Evolutionary conservation across 30 jellyfish, hydroid and myxozoan species (phyloP).

Genomic region (Aurelia coerulea): DNA sequence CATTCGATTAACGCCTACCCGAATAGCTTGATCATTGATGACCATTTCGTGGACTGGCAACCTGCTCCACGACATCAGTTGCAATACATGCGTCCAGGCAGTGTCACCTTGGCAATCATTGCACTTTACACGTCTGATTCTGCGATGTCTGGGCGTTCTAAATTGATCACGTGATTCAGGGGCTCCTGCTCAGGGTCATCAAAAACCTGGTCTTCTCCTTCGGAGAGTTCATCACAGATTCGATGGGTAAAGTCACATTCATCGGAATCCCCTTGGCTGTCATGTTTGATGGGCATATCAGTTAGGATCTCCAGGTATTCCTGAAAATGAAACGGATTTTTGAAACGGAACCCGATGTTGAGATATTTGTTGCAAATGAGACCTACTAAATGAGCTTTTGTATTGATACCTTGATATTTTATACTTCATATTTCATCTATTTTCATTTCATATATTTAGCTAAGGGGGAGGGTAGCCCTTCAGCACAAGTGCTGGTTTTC

Average conservation of each 20-base stretch:
- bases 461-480: too few relatives aligned
- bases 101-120: background rate
- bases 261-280: conserved; percentile 63
- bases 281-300: conserved; percentile 68
- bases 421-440: too few relatives aligned
- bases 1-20: too few relatives aligned
- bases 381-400: background rate
- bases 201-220: conserved; percentile 69
- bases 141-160: background rate
- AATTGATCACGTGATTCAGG: conserved; percentile 4
- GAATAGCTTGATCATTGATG: too few relatives aligned
- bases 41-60: too few relatives aligned
- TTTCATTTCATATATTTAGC: too few relatives aligned
- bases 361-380: background rate
- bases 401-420: too few relatives aligned
- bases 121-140: conserved; percentile 45
- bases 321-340: conserved; percentile 6
- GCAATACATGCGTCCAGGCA: background rate
- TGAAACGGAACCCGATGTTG: background rate
- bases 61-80: background rate
- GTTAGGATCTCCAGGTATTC: conserved; percentile 68
- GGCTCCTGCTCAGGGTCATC: conserved; percentile 59
- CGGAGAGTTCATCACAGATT: conserved; percentile 47
- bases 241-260: conserved; percentile 49
- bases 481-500: too few relatives aligned